These are phyloP conservation scores for Aphelocoma californica DNA, from an alignment of 2,797 vertebrate species.

Conservation along the genomic window DNA sequence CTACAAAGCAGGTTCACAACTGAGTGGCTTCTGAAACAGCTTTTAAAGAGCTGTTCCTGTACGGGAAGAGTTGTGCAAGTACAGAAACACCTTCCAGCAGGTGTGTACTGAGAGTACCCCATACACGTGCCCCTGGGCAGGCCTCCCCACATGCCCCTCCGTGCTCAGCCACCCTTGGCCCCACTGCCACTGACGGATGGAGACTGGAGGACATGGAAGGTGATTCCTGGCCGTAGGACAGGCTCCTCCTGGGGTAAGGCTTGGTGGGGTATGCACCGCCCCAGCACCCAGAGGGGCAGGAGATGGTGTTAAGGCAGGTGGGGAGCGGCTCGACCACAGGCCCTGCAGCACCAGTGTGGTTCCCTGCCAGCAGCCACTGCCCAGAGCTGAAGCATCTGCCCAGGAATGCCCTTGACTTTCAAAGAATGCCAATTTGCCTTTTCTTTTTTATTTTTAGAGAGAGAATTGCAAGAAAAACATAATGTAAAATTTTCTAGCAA, in stretches of 20 bases:
- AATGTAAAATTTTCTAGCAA: not conserved
- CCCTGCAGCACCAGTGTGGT: rapidly evolving
- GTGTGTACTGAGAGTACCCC: rapidly evolving
- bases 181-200: rapidly evolving
- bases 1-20: not conserved
- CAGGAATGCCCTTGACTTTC: not conserved
- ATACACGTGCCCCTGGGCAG: rapidly evolving
- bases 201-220: too few relatives aligned
- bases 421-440: rapidly evolving
- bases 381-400: not conserved
- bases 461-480: not conserved
- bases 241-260: not conserved
- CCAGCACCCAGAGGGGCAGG: not conserved
- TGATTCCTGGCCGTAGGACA: not conserved
- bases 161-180: rapidly evolving
- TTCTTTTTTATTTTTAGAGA: not conserved
- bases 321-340: rapidly evolving
- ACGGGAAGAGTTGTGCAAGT: not conserved
- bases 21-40: not conserved
- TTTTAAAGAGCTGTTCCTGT: not conserved
- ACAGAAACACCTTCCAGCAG: not conserved
- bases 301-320: not conserved
- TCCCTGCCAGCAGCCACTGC: not conserved
- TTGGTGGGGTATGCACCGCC: not conserved
- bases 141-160: not conserved